Evolutionary conservation across 2,888 invertebrate species (phyloP).

Genomic region (Girardia tigrina): DNA sequence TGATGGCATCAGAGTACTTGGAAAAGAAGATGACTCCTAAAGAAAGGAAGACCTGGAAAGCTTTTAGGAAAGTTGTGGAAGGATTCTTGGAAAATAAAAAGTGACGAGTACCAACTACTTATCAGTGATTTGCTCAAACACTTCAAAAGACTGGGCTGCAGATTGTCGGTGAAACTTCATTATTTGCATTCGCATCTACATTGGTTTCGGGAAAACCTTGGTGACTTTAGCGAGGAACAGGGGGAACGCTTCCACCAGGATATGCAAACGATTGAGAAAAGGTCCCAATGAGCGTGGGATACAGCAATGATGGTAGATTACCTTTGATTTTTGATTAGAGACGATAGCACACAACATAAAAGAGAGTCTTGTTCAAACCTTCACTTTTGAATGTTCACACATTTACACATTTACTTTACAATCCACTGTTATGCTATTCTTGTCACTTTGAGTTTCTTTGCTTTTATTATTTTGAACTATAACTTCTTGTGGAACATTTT

Average conservation of each 20-base stretch:
- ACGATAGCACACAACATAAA: too few species aligned
- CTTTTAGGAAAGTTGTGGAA: slow-evolving; percentile 28
- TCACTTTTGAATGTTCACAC: too few species aligned
- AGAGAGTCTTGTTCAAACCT: too few species aligned
- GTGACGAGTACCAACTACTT: slow-evolving; percentile 8
- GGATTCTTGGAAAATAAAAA: slow-evolving; percentile 27
- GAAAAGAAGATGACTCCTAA: slow-evolving; percentile 21
- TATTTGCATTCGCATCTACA: slow-evolving; percentile 27
- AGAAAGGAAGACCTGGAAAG: slow-evolving; percentile 27
- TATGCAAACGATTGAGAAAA: slow-evolving; percentile 26
- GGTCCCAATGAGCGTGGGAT: too few species aligned
- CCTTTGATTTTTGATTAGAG: not conserved
- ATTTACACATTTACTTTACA: too few species aligned
- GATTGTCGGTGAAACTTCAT: slow-evolving; percentile 29
- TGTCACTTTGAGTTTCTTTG: too few species aligned
- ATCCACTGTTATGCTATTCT: too few species aligned
- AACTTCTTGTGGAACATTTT: too few species aligned
- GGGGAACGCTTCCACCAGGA: slow-evolving; percentile 20
- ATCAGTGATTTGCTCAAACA: slow-evolving; percentile 3
- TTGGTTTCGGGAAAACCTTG: slow-evolving; percentile 27
- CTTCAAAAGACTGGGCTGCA: slow-evolving; percentile 24
- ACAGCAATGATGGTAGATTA: slow-evolving; percentile 24
- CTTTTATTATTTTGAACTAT: too few species aligned
- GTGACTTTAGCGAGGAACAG: slow-evolving; percentile 29
- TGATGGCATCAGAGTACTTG: slow-evolving; percentile 12